Base-by-base conservation (phyloP, 2,888 invertebrate genomes). In the Notocelia uddmanniana region DNA sequence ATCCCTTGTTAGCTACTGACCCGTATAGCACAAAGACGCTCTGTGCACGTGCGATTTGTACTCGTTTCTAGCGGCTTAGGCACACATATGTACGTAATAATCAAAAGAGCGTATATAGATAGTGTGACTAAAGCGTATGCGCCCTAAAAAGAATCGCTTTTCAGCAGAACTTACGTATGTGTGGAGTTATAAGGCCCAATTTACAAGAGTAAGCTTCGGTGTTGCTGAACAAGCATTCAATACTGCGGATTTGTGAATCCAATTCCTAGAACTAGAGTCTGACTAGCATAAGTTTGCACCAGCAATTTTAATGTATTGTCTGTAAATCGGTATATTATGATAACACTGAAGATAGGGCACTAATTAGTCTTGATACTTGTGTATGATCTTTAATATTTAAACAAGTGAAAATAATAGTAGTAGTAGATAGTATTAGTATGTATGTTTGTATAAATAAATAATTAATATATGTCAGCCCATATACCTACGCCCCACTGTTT, bases 1-100 rank as follows among this genome's bases (percentile, higher is more conserved):
- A 67, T 72, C 67, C 72, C 68, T 68, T 68, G 72, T 72, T 68
- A 37, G 52, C 64, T 59, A 26, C 60, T 72, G 72, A 72, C 72
- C 72, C 62, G 72, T 57, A 72, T 72, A 54, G 21, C 66, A 71
- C 71, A 71, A 71, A 71, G 71, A 48, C 52, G 41, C 54, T 31
- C 41, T 71, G 71, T 71, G 59, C 71, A 71, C 71, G 71, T 71
- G 71, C 54, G 70, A 62, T 48, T 18, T 34, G 50, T 50, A 67
- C 71, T 60, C 21, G 52, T 64, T 70, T 52, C 23, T 63, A 52
- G 50, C 34, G 63, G 50, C 50, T 63, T 52, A 63, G 15, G 55
- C 55, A 55, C 48, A 50, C 63, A 21, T 63, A 31, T 63, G 63
- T 11, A 0, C 21, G 11, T 31, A 34, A 63, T 45, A 19, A n/a